phyloP scores from a whole-genome alignment of 2,888 invertebrate species.

The Zaprionus lineosus region DNA sequence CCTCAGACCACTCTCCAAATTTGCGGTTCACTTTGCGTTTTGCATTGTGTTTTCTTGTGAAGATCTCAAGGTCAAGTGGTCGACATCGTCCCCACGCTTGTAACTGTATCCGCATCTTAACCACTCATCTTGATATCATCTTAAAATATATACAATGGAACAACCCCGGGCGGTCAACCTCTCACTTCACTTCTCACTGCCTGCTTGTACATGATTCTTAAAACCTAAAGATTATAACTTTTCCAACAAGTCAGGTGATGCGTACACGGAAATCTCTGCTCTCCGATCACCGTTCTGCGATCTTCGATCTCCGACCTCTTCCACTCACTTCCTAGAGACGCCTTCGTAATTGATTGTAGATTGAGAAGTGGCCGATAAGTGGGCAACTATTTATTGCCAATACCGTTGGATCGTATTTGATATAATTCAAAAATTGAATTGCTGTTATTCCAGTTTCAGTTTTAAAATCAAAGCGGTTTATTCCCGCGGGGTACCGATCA shows the following conservation, averaged over 20 bases:
- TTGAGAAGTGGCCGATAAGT: too few species aligned
- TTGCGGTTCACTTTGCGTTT: constrained; percentile 1
- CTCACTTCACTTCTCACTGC: constrained; percentile 11
- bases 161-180: constrained; percentile 33
- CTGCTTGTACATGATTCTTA: constrained; percentile 18
- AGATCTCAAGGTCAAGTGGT: constrained; percentile 50
- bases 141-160: too few species aligned
- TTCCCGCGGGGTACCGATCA: constrained; percentile 27
- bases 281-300: too few species aligned
- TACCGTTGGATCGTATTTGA: constrained; percentile 36
- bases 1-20: background rate
- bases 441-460: constrained; percentile 49
- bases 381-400: constrained; percentile 3
- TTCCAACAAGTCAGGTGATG: constrained; percentile 24
- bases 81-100: constrained; percentile 38
- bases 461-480: constrained; percentile 50
- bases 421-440: constrained; percentile 17
- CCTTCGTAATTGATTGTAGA: constrained; percentile 14
- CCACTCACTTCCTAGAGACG: constrained; percentile 50
- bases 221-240: constrained; percentile 3
- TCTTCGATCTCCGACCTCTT: too few species aligned
- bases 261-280: constrained; percentile 56
- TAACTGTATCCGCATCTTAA: constrained; percentile 49
- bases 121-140: constrained; percentile 1
- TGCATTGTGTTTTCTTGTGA: constrained; percentile 14